Percentiles rank a stretch among this genome's conserved stretches.
phyloP scores from a whole-genome alignment of 2,113 vertebrate genomes.

The Hemichromis elongatus region DNA sequence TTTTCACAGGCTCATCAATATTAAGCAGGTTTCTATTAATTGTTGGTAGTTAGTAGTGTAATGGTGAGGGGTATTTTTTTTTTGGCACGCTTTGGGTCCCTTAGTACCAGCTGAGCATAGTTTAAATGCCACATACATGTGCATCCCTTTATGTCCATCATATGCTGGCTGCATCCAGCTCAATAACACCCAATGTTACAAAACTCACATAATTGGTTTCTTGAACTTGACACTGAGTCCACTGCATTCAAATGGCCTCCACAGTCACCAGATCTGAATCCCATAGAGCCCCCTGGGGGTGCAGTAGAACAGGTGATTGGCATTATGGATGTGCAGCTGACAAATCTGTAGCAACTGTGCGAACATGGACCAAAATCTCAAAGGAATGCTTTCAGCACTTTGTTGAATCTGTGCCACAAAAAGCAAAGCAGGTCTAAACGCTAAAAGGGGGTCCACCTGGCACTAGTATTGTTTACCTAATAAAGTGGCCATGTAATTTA shows the following conservation, averaged over 20 bases:
- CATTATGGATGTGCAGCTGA: not conserved
- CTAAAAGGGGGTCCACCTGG: not conserved
- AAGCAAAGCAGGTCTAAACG: not conserved
- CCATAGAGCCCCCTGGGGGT: not conserved
- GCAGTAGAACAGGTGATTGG: not conserved
- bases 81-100: not conserved
- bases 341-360: not conserved
- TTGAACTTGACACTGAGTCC: not conserved
- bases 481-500: not conserved
- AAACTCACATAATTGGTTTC: not conserved
- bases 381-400: not conserved
- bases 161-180: not conserved
- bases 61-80: not conserved
- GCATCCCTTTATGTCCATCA: not conserved
- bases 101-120: not conserved
- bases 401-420: not conserved
- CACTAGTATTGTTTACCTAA: not conserved
- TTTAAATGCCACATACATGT: not conserved
- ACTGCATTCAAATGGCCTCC: not conserved
- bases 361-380: not conserved
- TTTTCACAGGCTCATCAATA: not conserved
- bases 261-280: not conserved
- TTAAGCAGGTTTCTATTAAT: not conserved
- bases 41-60: not conserved
- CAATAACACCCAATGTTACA: not conserved